Evolutionary conservation across 2,888 invertebrate genomes (phyloP).

Genomic region (Acrobasis repandana): DNA sequence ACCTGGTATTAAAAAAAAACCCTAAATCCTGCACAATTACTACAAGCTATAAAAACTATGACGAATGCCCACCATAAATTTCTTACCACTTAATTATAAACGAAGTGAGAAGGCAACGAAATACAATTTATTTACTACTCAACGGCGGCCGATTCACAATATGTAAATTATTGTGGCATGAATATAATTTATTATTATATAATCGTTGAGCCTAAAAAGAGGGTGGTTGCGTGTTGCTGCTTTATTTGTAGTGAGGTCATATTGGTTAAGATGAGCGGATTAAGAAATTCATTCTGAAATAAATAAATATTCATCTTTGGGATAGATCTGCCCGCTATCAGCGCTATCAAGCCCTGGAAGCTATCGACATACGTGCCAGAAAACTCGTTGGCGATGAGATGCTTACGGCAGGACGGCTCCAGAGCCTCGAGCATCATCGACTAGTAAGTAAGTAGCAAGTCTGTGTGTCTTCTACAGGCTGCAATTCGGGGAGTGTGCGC

Average conservation of each 20-base stretch:
- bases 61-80: constrained; percentile 36
- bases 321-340: too few relatives aligned
- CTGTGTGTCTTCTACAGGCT: too few relatives aligned
- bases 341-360: too few relatives aligned
- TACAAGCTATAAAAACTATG: constrained; percentile 10
- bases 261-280: constrained; percentile 26
- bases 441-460: too few relatives aligned
- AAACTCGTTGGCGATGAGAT: too few relatives aligned
- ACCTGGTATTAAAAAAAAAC: background rate
- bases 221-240: constrained; percentile 63
- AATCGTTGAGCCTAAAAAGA: constrained; percentile 69
- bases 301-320: too few relatives aligned
- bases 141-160: constrained; percentile 64
- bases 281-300: background rate
- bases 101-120: constrained; percentile 73
- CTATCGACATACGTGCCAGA: too few relatives aligned
- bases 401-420: too few relatives aligned
- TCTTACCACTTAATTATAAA: constrained; percentile 58
- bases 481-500: too few relatives aligned
- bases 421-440: too few relatives aligned
- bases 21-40: background rate
- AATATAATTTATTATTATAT: constrained; percentile 76
- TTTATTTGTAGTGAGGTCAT: constrained; percentile 28
- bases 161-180: constrained; percentile 68
- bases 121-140: constrained; percentile 73